A percentile compares a stretch with the other conserved stretches of the same genome.
Evolutionary conservation across 2,888 invertebrate genomes (phyloP).

Genomic region (Parnassius apollo): DNA sequence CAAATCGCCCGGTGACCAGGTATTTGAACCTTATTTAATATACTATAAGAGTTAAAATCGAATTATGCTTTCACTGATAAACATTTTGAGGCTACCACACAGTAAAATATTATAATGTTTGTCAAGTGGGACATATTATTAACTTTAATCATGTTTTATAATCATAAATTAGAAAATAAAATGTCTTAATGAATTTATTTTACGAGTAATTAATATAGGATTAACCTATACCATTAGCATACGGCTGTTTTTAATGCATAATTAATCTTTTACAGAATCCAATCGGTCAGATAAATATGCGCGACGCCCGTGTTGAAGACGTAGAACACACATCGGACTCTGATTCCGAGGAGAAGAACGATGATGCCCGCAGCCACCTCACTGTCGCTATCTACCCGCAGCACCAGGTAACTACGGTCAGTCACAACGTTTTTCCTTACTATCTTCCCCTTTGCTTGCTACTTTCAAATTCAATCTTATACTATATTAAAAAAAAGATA

Average conservation of each 20-base stretch:
- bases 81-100: too few species aligned
- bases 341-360: slow-evolving; percentile 92
- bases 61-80: background rate
- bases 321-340: slow-evolving; percentile 96
- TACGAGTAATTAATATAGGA: too few species aligned
- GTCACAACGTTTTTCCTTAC: slow-evolving; percentile 32
- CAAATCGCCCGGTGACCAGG: slow-evolving; percentile 95
- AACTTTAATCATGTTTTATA: too few species aligned
- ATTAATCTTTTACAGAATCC: slow-evolving; percentile 85
- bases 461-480: too few species aligned
- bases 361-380: slow-evolving; percentile 85
- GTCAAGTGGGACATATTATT: too few species aligned
- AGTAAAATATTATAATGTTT: too few species aligned
- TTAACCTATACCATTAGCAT: background rate
- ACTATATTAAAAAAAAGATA: too few species aligned
- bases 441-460: background rate
- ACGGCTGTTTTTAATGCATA: background rate
- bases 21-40: slow-evolving; percentile 50
- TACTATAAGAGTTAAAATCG: background rate
- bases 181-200: too few species aligned
- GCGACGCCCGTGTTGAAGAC: slow-evolving; percentile 96
- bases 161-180: too few species aligned
- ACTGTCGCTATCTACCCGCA: slow-evolving; percentile 97
- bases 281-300: slow-evolving; percentile 96
- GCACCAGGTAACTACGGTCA: slow-evolving; percentile 83